phyloP scores from a whole-genome alignment of 2,888 invertebrate genomes.

The Polyploca ridens region DNA sequence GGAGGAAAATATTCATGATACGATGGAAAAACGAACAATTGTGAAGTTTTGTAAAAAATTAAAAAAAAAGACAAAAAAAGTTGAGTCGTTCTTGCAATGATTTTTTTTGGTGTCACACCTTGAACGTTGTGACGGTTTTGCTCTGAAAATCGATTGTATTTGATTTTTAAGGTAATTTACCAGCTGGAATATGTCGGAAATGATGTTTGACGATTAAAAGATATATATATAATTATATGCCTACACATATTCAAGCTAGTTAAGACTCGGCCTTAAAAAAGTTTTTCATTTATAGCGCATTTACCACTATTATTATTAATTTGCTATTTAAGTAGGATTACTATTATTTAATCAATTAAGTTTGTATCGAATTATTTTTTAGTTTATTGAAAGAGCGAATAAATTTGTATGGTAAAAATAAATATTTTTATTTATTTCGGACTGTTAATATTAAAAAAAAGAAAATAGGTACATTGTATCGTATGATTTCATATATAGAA shows the following conservation, averaged over 20 bases:
- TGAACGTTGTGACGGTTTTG: neutral
- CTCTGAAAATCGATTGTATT: neutral
- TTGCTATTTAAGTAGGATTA: neutral
- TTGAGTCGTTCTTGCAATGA: neutral
- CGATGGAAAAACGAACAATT: neutral
- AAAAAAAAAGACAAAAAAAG: neutral
- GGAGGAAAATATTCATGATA: conserved; percentile 62
- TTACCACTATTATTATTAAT: conserved; percentile 1
- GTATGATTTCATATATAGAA: too few relatives aligned
- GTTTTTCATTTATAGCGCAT: neutral
- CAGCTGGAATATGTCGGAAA: neutral
- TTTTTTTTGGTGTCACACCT: neutral
- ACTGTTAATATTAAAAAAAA: too few relatives aligned
- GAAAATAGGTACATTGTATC: too few relatives aligned
- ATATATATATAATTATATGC: too few relatives aligned
- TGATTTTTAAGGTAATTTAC: neutral
- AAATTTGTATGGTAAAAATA: too few relatives aligned
- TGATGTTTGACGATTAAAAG: too few relatives aligned
- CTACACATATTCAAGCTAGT: neutral
- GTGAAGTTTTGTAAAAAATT: conserved; percentile 5
- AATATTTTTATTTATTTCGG: too few relatives aligned
- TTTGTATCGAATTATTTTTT: neutral
- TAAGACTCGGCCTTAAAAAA: neutral
- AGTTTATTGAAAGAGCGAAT: neutral
- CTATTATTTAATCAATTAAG: neutral